These are phyloP conservation scores for Alces alces DNA, from an alignment of 2,113 vertebrate genomes.

Conservation along the genomic window DNA sequence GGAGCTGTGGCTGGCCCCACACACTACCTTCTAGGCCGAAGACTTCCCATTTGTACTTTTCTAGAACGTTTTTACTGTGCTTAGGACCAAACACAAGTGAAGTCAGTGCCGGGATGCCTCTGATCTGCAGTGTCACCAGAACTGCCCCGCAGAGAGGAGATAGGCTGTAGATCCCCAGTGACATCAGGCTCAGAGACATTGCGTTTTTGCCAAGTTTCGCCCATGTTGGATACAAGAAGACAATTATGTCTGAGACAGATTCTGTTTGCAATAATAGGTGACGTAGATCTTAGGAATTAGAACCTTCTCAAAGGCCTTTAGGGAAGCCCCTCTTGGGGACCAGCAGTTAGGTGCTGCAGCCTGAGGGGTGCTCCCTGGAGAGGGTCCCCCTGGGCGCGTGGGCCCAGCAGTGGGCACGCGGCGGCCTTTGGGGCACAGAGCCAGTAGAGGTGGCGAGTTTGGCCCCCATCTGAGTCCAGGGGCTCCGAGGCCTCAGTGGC, in stretches of 20 bases:
- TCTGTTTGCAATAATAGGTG: not conserved
- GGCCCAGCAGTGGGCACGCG: not conserved
- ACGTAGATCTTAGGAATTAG: not conserved
- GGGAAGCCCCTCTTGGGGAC: not conserved
- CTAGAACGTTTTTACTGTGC: slow-evolving; percentile 1
- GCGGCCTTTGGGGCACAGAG: slow-evolving; percentile 35
- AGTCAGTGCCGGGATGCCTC: not conserved
- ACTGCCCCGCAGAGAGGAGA: not conserved
- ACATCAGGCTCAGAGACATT: not conserved
- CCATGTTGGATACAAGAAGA: not conserved
- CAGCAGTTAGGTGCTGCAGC: not conserved
- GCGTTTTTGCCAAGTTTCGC: not conserved
- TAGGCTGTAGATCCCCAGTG: not conserved
- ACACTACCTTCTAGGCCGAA: not conserved
- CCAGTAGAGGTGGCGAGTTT: slow-evolving; percentile 60
- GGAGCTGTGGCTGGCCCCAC: not conserved
- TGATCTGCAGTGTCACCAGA: not conserved
- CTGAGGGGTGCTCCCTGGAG: not conserved
- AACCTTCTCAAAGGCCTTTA: not conserved
- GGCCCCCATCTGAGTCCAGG: slow-evolving; percentile 72
- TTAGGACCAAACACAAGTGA: slow-evolving; percentile 71
- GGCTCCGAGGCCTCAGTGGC: not conserved
- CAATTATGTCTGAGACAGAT: not conserved
- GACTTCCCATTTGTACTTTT: not conserved
- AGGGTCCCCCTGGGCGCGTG: not conserved